Evolutionary conservation across 2,888 invertebrate species (phyloP).

Genomic region (Drosophila affinis): DNA sequence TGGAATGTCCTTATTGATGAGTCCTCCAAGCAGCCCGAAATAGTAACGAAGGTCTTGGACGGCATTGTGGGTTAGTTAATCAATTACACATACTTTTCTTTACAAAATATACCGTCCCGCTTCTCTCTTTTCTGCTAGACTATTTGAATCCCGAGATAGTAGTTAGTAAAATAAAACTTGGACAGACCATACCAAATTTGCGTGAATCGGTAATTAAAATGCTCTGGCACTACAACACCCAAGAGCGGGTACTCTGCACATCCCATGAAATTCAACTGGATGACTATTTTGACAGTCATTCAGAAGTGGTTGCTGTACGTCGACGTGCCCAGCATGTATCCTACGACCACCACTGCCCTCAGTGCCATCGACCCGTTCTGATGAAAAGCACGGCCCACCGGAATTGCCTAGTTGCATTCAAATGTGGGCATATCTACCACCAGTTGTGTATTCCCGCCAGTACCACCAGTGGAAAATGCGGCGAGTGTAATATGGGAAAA

Average conservation of each 20-base stretch:
- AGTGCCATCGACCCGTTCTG: constrained; percentile 91
- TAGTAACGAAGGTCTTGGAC: constrained; percentile 86
- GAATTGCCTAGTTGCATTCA: constrained; percentile 91
- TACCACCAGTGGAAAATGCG: constrained; percentile 64
- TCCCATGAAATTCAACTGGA: constrained; percentile 93
- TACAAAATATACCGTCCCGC: not conserved
- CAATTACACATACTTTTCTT: not conserved
- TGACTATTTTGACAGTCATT: constrained; percentile 94
- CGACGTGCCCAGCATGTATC: constrained; percentile 89
- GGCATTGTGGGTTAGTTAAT: constrained; percentile 85
- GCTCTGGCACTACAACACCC: constrained; percentile 96
- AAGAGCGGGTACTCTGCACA: constrained; percentile 84
- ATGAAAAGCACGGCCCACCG: constrained; percentile 88
- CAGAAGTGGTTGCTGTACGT: constrained; percentile 91
- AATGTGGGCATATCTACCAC: constrained; percentile 95
- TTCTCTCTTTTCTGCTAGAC: constrained; percentile 75
- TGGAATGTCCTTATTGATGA: constrained; percentile 96
- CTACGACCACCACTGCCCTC: constrained; percentile 91
- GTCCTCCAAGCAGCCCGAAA: constrained; percentile 93
- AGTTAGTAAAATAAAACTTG: constrained; percentile 92
- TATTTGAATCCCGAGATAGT: constrained; percentile 96
- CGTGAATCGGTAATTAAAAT: constrained; percentile 96
- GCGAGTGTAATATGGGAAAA: constrained; percentile 32
- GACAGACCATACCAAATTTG: constrained; percentile 94
- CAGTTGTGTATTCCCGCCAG: constrained; percentile 89